Evolutionary conservation across 2,797 vertebrate genomes (phyloP).

Genomic region (Melanotaenia pygmaea): DNA sequence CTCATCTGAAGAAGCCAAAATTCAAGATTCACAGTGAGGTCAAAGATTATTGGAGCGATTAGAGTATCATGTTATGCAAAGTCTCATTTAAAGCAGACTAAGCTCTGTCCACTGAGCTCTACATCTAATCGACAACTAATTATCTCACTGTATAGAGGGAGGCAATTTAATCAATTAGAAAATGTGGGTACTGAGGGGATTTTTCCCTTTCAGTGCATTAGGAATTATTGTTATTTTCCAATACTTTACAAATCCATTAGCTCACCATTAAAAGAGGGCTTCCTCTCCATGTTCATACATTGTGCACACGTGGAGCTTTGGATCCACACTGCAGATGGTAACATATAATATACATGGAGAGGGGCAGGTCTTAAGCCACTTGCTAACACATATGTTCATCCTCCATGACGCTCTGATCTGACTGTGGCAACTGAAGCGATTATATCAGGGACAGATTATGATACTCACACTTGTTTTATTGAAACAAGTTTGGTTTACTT

Average conservation of each 20-base stretch:
- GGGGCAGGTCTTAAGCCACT: constrained; percentile 35
- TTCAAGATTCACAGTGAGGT: constrained; percentile 44
- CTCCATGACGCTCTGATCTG: constrained; percentile 24
- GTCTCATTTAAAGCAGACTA: constrained; percentile 50
- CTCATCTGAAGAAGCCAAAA: constrained; percentile 40
- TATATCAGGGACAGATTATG: background rate
- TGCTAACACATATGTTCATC: constrained; percentile 12
- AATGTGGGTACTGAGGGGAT: constrained; percentile 2
- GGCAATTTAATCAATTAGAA: constrained; percentile 43
- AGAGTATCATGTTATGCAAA: constrained; percentile 50
- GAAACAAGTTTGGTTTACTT: constrained; percentile 5
- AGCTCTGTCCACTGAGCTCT: constrained; percentile 24
- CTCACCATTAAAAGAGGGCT: constrained; percentile 35
- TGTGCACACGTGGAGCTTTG: constrained; percentile 39
- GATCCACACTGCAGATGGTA: constrained; percentile 55
- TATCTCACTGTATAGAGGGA: constrained; percentile 24
- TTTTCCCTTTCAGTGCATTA: constrained; percentile 17
- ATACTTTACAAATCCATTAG: constrained; percentile 48
- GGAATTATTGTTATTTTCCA: constrained; percentile 28
- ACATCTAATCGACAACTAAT: constrained; percentile 40
- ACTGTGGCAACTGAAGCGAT: constrained; percentile 2
- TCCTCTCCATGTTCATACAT: constrained; percentile 17
- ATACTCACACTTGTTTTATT: background rate
- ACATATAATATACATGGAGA: constrained; percentile 65
- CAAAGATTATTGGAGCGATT: constrained; percentile 50